Base-by-base conservation (phyloP, 2,888 invertebrate species). In the Syritta pipiens region DNA sequence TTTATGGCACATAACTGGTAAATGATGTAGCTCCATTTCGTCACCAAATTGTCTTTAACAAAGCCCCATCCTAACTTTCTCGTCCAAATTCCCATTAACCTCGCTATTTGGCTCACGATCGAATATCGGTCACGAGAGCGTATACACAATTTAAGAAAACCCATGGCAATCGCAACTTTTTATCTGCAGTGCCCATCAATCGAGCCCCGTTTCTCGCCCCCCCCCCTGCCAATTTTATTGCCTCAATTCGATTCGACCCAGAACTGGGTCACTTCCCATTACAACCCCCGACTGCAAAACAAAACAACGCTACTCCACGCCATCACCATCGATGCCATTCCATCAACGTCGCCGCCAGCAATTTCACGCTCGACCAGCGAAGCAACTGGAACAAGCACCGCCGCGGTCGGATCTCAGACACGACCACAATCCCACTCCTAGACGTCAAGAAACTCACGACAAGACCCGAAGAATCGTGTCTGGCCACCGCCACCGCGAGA, bases 381-480 rank as follows among this genome's bases (percentile, higher is more conserved):
- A n/a, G n/a, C n/a, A 69, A 60, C 49, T 49, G 49, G 68, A 42
- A 35, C 60, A 69, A 40, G 5, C 40, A 30, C 14, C 30, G 51
- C 12, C 20, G 44, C 40, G 19, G 35, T 24, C 19, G n/a, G n/a
- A n/a, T n/a, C 10, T 17, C 10, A 20, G 51, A 59, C 51, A 42
- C 19, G 26, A 51, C 60, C 42, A 68, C 19, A 60, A 14, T 40
- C 40, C 44, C 55, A 17, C 55, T n/a, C n/a, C n/a, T n/a, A n/a
- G n/a, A n/a, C n/a, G n/a, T n/a, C n/a, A n/a, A n/a, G n/a, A n/a
- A n/a, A n/a, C n/a, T n/a, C n/a, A n/a, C n/a, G n/a, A n/a, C n/a
- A n/a, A n/a, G n/a, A n/a, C n/a, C n/a, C n/a, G n/a, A 44, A 59
- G 14, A 59, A 42, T 44, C 44, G n/a, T 44, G 44, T 59, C 44